Evolutionary conservation across 2,113 vertebrate species (phyloP).

Genomic region (Ptilorrhoa leucosticta): DNA sequence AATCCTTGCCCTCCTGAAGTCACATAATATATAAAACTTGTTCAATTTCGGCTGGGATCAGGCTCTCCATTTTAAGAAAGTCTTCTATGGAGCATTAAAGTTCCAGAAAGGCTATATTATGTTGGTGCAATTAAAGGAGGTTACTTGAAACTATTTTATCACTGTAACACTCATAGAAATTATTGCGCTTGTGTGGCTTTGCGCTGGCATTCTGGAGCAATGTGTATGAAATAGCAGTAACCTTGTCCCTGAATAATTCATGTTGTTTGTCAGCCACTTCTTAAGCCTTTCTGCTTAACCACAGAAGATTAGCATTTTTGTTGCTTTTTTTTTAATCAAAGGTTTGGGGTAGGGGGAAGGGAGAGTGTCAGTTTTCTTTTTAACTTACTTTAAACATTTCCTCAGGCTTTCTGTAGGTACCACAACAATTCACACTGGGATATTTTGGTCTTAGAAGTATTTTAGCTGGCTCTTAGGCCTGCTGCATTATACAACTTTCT

Average conservation of each 20-base stretch:
- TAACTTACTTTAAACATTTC: conserved; percentile 53
- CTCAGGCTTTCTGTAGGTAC: conserved; percentile 27
- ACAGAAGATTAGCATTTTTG: conserved; percentile 66
- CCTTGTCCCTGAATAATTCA: conserved; percentile 70
- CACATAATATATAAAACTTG: not conserved
- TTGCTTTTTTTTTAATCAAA: conserved; percentile 62
- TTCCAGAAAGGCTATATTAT: not conserved
- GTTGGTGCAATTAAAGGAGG: conserved; percentile 1
- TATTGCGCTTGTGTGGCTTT: conserved; percentile 32
- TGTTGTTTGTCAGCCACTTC: conserved; percentile 58
- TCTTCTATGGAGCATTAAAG: not conserved
- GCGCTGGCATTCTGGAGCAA: not conserved
- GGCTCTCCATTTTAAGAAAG: not conserved
- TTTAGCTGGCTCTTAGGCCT: conserved; percentile 28
- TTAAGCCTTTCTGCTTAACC: conserved; percentile 67
- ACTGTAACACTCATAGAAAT: not conserved
- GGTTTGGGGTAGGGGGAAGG: not conserved
- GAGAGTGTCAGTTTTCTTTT: not conserved
- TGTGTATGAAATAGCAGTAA: conserved; percentile 42
- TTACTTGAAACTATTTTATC: not conserved
- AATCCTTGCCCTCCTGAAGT: not conserved
- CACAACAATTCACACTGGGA: conserved; percentile 15
- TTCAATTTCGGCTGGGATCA: not conserved
- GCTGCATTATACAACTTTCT: conserved; percentile 17
- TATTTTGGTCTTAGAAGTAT: conserved; percentile 19